Conservation (phyloP, 2,113 vertebrate species). For the Sinocyclocheilus maitianheensis region DNA sequence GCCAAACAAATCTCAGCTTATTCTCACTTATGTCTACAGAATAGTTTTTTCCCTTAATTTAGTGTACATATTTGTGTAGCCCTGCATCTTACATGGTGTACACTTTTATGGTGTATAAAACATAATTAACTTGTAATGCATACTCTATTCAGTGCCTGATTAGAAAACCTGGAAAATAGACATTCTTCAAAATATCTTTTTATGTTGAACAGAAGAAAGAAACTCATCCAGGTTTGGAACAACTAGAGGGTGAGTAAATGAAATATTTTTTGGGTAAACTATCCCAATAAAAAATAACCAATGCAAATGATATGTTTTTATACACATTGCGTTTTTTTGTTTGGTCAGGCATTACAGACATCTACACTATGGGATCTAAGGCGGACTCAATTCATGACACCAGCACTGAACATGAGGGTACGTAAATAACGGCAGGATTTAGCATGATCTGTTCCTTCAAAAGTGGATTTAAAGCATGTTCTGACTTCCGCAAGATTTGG, state of each 20-base stretch:
- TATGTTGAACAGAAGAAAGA: not conserved
- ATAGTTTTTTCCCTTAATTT: not conserved
- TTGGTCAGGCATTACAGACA: not conserved
- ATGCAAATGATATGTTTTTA: not conserved
- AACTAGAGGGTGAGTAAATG: not conserved
- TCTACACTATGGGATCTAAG: not conserved
- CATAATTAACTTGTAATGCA: not conserved
- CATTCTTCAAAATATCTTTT: not conserved
- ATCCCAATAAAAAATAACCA: not conserved
- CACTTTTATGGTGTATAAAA: not conserved
- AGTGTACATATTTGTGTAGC: not conserved
- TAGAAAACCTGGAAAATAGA: not conserved
- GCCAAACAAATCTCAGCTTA: slow-evolving; percentile 7
- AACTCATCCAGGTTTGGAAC: not conserved
- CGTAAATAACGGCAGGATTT: not conserved
- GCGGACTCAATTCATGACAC: not conserved
- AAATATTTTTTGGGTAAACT: not conserved
- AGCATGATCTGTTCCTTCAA: not conserved
- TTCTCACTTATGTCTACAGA: not conserved
- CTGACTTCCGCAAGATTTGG: not conserved
- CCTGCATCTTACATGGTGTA: not conserved
- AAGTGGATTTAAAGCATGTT: not conserved
- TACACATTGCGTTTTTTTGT: not conserved
- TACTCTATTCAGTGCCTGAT: not conserved
- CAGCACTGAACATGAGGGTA: not conserved